These are phyloP conservation scores for Drosophila setifemur DNA, from an alignment of 1,140 invertebrate genomes.

Conservation along the genomic window DNA sequence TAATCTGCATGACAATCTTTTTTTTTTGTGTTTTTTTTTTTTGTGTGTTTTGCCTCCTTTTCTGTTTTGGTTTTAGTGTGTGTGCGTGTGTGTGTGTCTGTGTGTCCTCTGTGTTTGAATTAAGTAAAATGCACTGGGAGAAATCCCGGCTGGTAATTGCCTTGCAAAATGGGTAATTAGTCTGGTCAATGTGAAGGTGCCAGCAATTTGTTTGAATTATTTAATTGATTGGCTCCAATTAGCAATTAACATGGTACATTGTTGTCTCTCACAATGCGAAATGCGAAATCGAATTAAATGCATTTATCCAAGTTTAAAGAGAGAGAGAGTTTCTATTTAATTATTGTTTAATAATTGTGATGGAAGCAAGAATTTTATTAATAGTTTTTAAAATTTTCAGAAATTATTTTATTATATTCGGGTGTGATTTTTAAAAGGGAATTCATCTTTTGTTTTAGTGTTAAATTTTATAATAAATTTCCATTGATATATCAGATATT, in stretches of 20 bases:
- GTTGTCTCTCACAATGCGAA: background rate
- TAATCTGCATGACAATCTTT: conserved; percentile 64
- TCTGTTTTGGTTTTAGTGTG: background rate
- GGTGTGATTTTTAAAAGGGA: no score
- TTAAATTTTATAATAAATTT: no score
- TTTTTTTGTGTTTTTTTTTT: conserved; percentile 9
- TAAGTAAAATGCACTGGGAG: conserved; percentile 21
- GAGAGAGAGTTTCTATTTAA: background rate
- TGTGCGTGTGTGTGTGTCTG: no score
- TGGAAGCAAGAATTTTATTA: no score
- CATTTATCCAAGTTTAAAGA: background rate
- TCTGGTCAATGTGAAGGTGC: background rate
- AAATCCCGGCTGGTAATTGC: background rate
- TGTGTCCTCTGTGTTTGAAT: conserved; percentile 4
- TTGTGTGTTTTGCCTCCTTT: background rate
- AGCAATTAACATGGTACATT: background rate
- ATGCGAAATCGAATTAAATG: background rate
- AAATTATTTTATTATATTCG: no score
- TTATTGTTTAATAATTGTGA: background rate
- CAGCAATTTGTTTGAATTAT: background rate
- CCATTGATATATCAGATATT: no score
- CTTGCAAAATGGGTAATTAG: background rate
- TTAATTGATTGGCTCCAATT: conserved; percentile 3
- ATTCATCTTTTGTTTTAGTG: no score
- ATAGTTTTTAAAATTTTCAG: no score